Conservation (phyloP, 2,113 vertebrate genomes). For the Tylochromis polylepis region DNA sequence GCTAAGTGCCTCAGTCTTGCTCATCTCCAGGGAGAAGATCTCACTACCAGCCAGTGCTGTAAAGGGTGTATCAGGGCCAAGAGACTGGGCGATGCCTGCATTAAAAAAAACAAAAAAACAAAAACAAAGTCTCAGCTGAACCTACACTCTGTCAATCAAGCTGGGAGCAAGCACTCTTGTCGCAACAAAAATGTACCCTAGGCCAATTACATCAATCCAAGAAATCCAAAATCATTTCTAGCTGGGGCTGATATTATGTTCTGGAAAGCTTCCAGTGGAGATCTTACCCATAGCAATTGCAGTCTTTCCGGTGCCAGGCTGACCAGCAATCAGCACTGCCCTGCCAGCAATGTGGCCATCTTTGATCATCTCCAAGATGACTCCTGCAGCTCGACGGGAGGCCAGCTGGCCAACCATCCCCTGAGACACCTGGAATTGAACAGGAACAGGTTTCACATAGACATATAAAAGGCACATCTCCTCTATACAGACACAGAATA, state of each 20-base stretch:
- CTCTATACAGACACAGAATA: background rate
- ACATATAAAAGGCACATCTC: background rate
- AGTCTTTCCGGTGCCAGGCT: constrained; percentile 90
- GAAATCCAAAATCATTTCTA: background rate
- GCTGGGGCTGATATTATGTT: background rate
- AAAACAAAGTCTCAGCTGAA: background rate
- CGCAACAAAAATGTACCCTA: background rate
- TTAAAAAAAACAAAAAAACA: background rate
- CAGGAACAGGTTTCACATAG: background rate
- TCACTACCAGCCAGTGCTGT: constrained; percentile 89
- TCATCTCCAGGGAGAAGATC: constrained; percentile 95
- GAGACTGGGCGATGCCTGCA: constrained; percentile 86
- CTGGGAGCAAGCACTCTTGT: background rate
- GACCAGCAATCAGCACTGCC: constrained; percentile 86
- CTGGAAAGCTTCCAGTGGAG: background rate
- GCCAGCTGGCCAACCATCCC: constrained; percentile 93
- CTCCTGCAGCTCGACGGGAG: constrained; percentile 83
- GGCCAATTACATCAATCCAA: background rate
- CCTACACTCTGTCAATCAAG: background rate
- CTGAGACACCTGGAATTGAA: constrained; percentile 81
- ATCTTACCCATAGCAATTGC: constrained; percentile 90
- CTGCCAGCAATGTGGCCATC: constrained; percentile 92
- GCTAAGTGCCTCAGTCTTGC: constrained; percentile 89
- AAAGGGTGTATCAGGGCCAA: constrained; percentile 86
- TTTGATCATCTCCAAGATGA: constrained; percentile 92